These are phyloP conservation scores for Microtus ochrogaster DNA, from an alignment of 2,113 vertebrate genomes.

Conservation along the genomic window DNA sequence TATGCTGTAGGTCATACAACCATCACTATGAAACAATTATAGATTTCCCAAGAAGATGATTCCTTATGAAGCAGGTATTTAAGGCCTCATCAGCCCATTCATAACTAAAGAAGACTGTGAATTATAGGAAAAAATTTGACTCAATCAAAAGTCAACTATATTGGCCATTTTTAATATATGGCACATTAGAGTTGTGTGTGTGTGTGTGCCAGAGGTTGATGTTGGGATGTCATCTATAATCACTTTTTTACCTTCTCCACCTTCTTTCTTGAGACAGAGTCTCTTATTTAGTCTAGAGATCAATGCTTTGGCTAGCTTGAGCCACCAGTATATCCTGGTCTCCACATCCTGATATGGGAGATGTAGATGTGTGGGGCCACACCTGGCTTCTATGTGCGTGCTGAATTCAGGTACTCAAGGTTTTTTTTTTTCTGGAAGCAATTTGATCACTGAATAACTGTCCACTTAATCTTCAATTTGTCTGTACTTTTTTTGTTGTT, in stretches of 20 bases:
- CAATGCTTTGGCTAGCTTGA: not conserved
- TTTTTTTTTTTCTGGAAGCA: not conserved
- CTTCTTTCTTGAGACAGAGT: not conserved
- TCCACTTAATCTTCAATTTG: not conserved
- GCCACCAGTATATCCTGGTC: not conserved
- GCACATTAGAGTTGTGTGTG: not conserved
- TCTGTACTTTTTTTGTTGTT: not conserved
- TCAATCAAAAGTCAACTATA: not conserved
- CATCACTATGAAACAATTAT: not conserved
- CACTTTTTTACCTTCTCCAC: not conserved
- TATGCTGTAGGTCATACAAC: not conserved
- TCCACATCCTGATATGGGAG: not conserved
- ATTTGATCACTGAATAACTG: not conserved
- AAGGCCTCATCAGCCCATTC: not conserved
- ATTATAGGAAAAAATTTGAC: not conserved
- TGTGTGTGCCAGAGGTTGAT: not conserved
- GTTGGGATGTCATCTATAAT: not conserved
- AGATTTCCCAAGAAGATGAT: not conserved
- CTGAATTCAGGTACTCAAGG: not conserved
- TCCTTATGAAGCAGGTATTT: not conserved
- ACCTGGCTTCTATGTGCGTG: not conserved
- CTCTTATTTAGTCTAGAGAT: not conserved
- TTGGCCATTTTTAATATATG: not conserved
- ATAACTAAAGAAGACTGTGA: not conserved
- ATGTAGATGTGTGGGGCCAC: not conserved